Evolutionary conservation across 2,113 vertebrate species (phyloP).

Genomic region (Ceyx cyanopectus): DNA sequence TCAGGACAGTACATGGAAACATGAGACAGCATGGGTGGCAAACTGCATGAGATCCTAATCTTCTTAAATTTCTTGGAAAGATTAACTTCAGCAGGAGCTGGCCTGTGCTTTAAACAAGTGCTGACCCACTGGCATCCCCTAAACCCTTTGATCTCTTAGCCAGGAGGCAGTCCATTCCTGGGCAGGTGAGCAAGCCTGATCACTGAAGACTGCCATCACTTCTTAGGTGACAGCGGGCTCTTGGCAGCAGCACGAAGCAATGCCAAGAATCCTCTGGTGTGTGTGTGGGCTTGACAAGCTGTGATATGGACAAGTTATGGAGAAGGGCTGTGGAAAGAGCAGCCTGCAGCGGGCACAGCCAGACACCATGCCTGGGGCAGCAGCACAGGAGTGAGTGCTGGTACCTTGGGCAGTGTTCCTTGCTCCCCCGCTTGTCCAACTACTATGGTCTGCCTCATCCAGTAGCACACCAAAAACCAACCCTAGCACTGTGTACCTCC

Average conservation of each 20-base stretch:
- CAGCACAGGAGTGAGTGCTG: fast-evolving
- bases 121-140: background rate
- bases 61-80: background rate
- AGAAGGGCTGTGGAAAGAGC: background rate
- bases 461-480: background rate
- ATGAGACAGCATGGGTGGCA: background rate
- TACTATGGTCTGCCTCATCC: background rate
- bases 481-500: fast-evolving
- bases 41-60: background rate
- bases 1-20: background rate
- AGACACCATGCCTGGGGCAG: fast-evolving
- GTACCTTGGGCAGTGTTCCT: fast-evolving
- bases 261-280: background rate
- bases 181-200: background rate
- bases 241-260: fast-evolving
- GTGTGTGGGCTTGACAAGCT: background rate
- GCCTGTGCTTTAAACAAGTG: background rate
- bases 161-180: background rate
- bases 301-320: background rate
- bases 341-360: fast-evolving
- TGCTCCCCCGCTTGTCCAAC: fast-evolving
- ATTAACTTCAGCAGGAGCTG: background rate
- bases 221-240: background rate
- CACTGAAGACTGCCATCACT: fast-evolving
- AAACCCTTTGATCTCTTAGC: background rate